phyloP scores from a whole-genome alignment of 1,140 invertebrate genomes.

The Trypoxylus dichotomus region DNA sequence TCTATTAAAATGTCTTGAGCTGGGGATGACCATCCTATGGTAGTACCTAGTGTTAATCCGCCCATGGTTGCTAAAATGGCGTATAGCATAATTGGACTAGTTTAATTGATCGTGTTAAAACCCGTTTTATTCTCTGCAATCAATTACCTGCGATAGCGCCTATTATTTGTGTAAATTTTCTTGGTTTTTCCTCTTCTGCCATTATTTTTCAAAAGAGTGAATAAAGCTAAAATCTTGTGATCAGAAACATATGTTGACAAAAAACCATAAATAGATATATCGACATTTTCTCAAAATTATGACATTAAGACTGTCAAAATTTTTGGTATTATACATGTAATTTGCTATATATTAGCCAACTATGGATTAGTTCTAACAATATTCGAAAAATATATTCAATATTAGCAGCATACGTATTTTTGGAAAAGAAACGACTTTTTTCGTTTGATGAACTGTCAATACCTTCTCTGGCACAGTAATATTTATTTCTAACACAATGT shows the following conservation, averaged over 20 bases:
- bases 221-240: background rate
- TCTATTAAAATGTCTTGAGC: conserved; percentile 48
- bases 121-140: background rate
- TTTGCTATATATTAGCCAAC: background rate
- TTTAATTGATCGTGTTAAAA: background rate
- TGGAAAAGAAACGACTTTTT: too few relatives aligned
- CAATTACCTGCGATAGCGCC: conserved; percentile 19
- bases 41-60: conserved; percentile 56
- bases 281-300: background rate
- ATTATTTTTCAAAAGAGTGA: background rate
- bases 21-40: conserved; percentile 64
- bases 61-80: conserved; percentile 45
- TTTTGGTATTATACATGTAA: background rate
- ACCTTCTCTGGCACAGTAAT: too few relatives aligned
- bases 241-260: background rate
- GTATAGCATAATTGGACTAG: too few relatives aligned
- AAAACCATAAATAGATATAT: background rate
- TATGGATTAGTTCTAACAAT: background rate
- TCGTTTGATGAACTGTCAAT: too few relatives aligned
- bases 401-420: too few relatives aligned
- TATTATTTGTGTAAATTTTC: background rate
- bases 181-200: background rate
- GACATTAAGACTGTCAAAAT: background rate
- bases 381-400: too few relatives aligned
- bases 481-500: too few relatives aligned